Evolutionary conservation across 1,140 invertebrate species (phyloP).

Genomic region (Coptotermes formosanus): DNA sequence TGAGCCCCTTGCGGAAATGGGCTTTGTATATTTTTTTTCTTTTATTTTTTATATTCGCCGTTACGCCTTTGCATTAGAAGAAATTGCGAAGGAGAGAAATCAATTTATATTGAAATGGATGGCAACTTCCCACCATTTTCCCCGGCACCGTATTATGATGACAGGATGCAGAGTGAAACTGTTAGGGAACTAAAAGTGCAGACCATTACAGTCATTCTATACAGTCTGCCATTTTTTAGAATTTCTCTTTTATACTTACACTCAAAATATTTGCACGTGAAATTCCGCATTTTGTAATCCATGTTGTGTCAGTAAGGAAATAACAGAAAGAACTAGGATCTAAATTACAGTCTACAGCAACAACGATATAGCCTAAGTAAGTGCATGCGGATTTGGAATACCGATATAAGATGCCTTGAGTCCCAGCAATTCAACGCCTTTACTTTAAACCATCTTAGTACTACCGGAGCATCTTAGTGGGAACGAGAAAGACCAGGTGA

Average conservation of each 20-base stretch:
- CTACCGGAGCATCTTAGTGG: too few relatives aligned
- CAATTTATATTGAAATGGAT: background rate
- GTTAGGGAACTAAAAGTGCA: background rate
- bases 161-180: background rate
- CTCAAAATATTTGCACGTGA: background rate
- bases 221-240: background rate
- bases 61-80: background rate
- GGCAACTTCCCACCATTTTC: background rate
- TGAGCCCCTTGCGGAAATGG: background rate
- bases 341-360: background rate
- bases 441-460: too few relatives aligned
- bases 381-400: too few relatives aligned
- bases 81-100: background rate
- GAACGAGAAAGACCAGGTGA: too few relatives aligned
- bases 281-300: background rate
- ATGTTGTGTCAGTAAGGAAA: background rate
- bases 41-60: background rate
- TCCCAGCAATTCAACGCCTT: too few relatives aligned
- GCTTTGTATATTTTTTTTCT: background rate
- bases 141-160: background rate
- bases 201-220: background rate
- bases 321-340: background rate
- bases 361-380: too few relatives aligned
- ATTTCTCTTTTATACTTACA: background rate
- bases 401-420: too few relatives aligned